Evolutionary conservation across 1,140 invertebrate genomes (phyloP), one percentile per base, ranked within the genome.

Genomic region (Drosophila malerkotliana): DNA sequence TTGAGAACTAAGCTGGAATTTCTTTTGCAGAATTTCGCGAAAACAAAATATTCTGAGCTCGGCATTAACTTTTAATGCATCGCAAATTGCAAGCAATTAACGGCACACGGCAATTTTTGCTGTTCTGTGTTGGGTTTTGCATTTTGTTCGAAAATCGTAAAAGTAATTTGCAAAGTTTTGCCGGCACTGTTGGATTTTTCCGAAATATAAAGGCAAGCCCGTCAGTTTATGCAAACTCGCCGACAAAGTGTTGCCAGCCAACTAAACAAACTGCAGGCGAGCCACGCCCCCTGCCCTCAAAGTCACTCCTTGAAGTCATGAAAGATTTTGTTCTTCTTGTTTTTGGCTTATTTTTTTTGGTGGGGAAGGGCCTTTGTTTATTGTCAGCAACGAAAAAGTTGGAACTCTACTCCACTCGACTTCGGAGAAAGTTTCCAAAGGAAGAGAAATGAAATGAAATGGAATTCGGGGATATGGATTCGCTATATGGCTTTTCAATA

Each of bases 81-180:
- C 52, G 60, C 64, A 87, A 87, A 81, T 87, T 81, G 78, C 60
- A 82, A 55, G 82, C 82, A 85, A 85, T 85, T 87, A 85, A 73
- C 72, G 64, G 54, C 45, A 61, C 61, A 75, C 53, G 63, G 77
- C 58, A 64, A 75, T 75, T 68, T 72, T 61, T 44, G 45, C 57
- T 59, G n/a, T 48, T 28, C 26, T 28, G 26, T 56, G 57, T 44
- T 9, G 63, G 59, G 44, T 59, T 14, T 62, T 41, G 34, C 37
- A 79, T 72, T 32, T 51, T 61, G 47, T 37, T 75, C 30, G 60
- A 39, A 63, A 77, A 72, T 57, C 78, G 75, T 48, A 64, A 82
- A 75, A 82, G 80, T 74, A 84, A 82, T 82, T 82, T 81, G 71
- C 60, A 78, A 78, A 77, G 55, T 77, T 72, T 51, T 10, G 24